Base-by-base conservation (phyloP, 2,797 vertebrate genomes). In the Anguilla megastoma region DNA sequence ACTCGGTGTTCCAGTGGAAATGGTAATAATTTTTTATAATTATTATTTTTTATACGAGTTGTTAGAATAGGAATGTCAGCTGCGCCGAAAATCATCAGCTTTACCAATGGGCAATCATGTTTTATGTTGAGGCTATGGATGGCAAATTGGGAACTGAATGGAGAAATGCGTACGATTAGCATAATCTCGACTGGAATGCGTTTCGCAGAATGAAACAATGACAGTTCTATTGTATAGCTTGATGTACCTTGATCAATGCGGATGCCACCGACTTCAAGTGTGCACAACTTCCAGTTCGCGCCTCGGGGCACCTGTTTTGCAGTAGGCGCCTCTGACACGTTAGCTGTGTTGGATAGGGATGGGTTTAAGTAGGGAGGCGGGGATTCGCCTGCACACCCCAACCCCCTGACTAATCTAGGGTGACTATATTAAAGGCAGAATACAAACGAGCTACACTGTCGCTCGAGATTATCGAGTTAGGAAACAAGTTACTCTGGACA, bases 351-450 rank as follows among this genome's bases (percentile, higher is more conserved):
- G 54, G 33, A 90, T 60, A 45, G 84, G 36, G 74, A 58, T 69
- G 90, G 93, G 94, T 94, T 93, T 94, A 93, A 94, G 91, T 85
- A 33, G 87, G 92, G 93, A 93, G 92, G 93, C 93, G 82, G 92
- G 90, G 30, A 33, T 90, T 80, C 52, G 88, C 88, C 90, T 92
- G 89, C 90, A 93, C 93, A 89, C 92, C 89, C 92, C 87, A 74
- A 54, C 85, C 90, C 89, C 89, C 90, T 71, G 58, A 21, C 89
- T 86, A 79, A 87, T 87, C 87, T 87, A 90, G 90, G 88, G 85
- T 89, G 88, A 89, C 88, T 95, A 95, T 95, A 95, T 95, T 89
- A 94, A 88, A 45, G 36, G 69, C 52, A 71, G 48, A 52, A 30
- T 52, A 58, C 36, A 54, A 27, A 85, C 69, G 16, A 27, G 85